These are phyloP conservation scores for Heliconius hortense DNA, from an alignment of 2,888 invertebrate genomes.

Conservation along the genomic window DNA sequence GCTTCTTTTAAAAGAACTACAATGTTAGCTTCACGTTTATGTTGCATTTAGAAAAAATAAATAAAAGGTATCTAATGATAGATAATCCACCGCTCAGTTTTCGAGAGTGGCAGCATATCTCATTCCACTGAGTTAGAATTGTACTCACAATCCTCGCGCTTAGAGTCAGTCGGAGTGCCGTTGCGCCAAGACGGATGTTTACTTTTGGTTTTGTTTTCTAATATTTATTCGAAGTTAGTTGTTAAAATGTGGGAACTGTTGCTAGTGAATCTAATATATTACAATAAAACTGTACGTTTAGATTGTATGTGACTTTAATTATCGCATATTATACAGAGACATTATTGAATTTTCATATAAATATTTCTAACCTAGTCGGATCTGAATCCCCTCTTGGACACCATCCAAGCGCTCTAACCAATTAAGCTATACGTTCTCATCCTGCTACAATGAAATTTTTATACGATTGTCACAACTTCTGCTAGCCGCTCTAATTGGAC, in stretches of 20 bases:
- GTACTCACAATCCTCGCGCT: neutral
- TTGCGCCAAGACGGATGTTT: neutral
- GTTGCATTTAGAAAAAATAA: too few species aligned
- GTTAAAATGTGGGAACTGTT: neutral
- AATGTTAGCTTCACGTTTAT: neutral
- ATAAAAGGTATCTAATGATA: too few species aligned
- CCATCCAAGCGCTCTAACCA: neutral
- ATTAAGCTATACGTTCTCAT: conserved; percentile 4
- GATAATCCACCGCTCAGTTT: too few species aligned
- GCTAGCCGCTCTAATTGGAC: neutral
- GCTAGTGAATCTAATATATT: neutral
- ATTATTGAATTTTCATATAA: neutral
- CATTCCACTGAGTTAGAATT: neutral
- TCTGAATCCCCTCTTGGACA: conserved; percentile 25
- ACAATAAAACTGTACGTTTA: neutral
- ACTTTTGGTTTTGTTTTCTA: neutral
- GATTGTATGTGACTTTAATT: neutral
- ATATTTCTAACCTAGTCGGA: neutral
- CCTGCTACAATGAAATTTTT: neutral
- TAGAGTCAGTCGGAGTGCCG: neutral
- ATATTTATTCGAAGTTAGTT: neutral
- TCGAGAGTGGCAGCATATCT: too few species aligned
- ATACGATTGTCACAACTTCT: neutral
- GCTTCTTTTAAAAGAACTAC: neutral
- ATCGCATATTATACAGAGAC: neutral